Evolutionary conservation across 1,140 invertebrate species (phyloP), one percentile per base, ranked within the genome.

Genomic region (Drosophila kohkoa): DNA sequence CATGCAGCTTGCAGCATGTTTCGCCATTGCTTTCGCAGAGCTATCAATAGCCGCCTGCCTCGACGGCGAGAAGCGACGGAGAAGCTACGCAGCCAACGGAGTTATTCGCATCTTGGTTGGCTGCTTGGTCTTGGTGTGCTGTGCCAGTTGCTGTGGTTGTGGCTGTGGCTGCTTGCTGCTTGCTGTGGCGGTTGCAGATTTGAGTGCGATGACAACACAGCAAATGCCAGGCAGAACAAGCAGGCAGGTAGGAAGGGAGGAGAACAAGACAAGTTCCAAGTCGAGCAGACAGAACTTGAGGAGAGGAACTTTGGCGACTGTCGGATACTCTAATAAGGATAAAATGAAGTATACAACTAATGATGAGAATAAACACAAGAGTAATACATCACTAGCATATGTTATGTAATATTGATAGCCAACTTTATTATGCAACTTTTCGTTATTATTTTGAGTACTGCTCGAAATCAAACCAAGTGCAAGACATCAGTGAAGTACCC

Each of bases 151-250:
- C 30, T 65, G 11, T 15, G 32, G 20, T 30, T 10, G 8, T 64
- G 48, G 6, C n/a, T 30, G 35, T 41, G 51, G 13, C 13, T 38
- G 16, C 3, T 7, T 25, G 25, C 41, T 49, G 60, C 11, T 60
- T 68, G 69, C 59, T 85, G 75, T 43, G 69, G 67, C 74, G 82
- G 80, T 77, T 83, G 82, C 80, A 82, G 82, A 88, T 88, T 87
- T 76, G 77, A 70, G 72, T 63, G 57, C 66, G 72, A 75, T 75
- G 72, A 70, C 66, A 75, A 75, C 72, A 75, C 41, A 69, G 72
- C 66, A 10, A 75, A 48, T 63, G 76, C 77, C 67, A 67, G 68
- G 72, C 68, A 88, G 58, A 72, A 82, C 68, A 75, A 46, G 60
- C 79, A 77, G 77, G 76, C 69, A 75, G 54, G 51, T 54, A 32